phyloP scores from a whole-genome alignment of 92 coral and sea anemone species.

The Scolanthus callimorphus region DNA sequence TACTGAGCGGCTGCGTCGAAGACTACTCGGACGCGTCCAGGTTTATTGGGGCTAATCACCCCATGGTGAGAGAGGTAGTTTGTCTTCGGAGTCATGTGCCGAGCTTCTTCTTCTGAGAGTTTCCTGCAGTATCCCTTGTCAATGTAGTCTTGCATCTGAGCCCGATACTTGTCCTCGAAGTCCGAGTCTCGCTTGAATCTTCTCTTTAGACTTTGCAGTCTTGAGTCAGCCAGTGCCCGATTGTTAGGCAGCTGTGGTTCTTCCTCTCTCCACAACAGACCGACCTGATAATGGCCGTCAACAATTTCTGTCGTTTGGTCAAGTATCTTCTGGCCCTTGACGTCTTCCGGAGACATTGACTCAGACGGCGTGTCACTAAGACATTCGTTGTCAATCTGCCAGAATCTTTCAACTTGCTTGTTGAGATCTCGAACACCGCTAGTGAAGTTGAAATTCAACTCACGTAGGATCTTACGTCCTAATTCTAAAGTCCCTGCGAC shows the following conservation, averaged over 20 bases:
- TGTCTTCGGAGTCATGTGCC: neutral
- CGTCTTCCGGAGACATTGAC: too few species aligned
- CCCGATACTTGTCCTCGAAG: conserved; percentile 16
- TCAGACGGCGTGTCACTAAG: too few species aligned
- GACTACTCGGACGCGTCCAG: conserved; percentile 28
- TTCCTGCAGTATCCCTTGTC: conserved; percentile 16
- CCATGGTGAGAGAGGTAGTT: conserved; percentile 32
- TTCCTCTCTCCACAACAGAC: conserved; percentile 17
- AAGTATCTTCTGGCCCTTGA: too few species aligned
- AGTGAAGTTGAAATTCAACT: too few species aligned
- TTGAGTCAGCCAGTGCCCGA: conserved; percentile 15
- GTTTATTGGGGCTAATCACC: conserved; percentile 19
- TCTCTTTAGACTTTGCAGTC: conserved; percentile 24
- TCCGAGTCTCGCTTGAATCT: conserved; percentile 9
- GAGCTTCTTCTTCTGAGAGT: neutral
- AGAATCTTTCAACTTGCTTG: too few species aligned
- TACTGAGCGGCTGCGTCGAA: conserved; percentile 23
- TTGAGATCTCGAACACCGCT: too few species aligned
- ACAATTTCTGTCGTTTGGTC: too few species aligned
- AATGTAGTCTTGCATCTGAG: conserved; percentile 18
- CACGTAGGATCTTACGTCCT: too few species aligned
- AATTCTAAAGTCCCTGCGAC: too few species aligned
- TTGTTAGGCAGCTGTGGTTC: conserved; percentile 19
- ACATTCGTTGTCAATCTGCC: too few species aligned
- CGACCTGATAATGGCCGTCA: conserved; percentile 18